Evolutionary conservation across 2,113 vertebrate genomes (phyloP), one percentile per base, ranked within the genome.

Genomic region (Gymnocephalus cernua): DNA sequence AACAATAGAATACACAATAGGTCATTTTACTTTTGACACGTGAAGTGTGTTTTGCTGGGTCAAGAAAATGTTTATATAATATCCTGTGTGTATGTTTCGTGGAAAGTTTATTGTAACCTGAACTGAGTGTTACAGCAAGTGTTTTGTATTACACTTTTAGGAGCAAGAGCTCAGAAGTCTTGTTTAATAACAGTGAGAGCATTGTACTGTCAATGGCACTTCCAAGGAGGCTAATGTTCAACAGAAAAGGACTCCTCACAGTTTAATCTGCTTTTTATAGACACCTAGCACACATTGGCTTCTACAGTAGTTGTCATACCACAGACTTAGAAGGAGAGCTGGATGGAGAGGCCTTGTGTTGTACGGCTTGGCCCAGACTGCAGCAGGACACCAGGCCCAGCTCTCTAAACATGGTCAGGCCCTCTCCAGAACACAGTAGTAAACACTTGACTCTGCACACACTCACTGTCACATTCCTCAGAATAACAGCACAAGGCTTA

Each of bases 281-380:
- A 57, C 79, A 53, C 10, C 2, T 0, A 41, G 73, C 19, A 54
- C 83, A 69, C 66, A 64, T 3, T 9, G 18, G 54, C 45, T 68
- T 45, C 57, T 78, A 51, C 25, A 67, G 87, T 70, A 51, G 62
- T 71, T 85, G 59, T 79, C 87, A 93, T 90, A 87, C 57, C 88
- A 93, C 62, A 57, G 74, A 85, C 93, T 86, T 93, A 94, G 88
- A 93, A 93, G 91, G 92, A 91, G 38, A 85, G 67, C 45, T 65
- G 77, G 57, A 83, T 62, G 67, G 44, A 16, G 21, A 70, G 72
- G 1, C 53, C 72, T 75, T 59, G 58, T 87, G 62, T 84, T 54
- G 38, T 58, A 61, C 15, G 50, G 72, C 65, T 68, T 66, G 79
- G 53, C 76, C n/a, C 67, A 74, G 83, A 67, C 77, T 15, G 56